phyloP scores from a whole-genome alignment of 2,113 vertebrate genomes.

The Oreotrochilus melanogaster region DNA sequence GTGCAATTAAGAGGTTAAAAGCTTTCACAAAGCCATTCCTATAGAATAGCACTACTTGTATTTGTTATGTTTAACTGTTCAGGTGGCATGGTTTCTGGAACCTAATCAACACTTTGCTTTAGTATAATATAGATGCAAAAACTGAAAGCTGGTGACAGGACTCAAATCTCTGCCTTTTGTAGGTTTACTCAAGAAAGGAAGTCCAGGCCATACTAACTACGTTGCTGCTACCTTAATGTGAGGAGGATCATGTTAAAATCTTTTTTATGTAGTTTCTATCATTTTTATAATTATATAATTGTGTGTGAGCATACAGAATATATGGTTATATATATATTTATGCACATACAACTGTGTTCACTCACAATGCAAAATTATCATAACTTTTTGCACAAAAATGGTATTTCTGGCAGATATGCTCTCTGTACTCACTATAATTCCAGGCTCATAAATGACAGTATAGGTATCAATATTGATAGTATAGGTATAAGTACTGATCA shows the following conservation, averaged over 20 bases:
- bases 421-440: not conserved
- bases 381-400: not conserved
- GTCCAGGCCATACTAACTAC: not conserved
- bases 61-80: conserved; percentile 32
- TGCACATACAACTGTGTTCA: not conserved
- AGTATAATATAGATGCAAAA: not conserved
- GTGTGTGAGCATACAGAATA: not conserved
- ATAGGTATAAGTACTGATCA: not conserved
- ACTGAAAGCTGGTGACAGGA: not conserved
- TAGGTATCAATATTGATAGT: not conserved
- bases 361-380: not conserved
- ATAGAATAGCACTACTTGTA: not conserved
- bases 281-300: not conserved
- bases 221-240: not conserved
- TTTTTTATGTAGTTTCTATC: not conserved
- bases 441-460: not conserved
- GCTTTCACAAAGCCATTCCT: conserved; percentile 45
- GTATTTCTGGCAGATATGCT: not conserved
- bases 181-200: not conserved
- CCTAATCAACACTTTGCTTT: conserved; percentile 29
- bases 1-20: conserved; percentile 65
- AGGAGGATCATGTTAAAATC: not conserved
- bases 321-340: not conserved
- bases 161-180: not conserved
- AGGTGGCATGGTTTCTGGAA: conserved; percentile 33